Evolutionary conservation across 2,113 vertebrate genomes (phyloP).

Genomic region (Piaya cayana): DNA sequence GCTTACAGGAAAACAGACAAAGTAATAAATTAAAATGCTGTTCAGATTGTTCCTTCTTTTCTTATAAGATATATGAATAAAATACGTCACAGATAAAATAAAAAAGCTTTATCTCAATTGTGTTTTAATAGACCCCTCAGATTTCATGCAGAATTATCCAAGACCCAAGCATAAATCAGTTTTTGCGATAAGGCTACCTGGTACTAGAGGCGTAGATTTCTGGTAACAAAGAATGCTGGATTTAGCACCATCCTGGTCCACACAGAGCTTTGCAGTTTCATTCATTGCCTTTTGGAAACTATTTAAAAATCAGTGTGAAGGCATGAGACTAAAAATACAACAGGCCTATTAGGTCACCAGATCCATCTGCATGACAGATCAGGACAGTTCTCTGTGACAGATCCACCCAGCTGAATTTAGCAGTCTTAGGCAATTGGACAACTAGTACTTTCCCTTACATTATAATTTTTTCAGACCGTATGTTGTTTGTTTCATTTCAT

Average conservation of each 20-base stretch:
- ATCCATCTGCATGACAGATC: background rate
- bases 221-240: background rate
- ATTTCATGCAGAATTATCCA: constrained; percentile 6
- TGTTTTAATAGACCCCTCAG: background rate
- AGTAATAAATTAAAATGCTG: background rate
- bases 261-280: background rate
- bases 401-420: background rate
- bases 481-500: background rate
- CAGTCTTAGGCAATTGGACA: background rate
- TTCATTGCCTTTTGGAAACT: background rate
- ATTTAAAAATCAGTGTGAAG: background rate
- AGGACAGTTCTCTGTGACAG: background rate
- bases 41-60: background rate
- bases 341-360: background rate
- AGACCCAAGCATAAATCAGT: background rate
- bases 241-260: background rate
- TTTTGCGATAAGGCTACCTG: background rate
- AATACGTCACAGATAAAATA: background rate
- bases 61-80: background rate
- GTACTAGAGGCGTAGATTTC: background rate
- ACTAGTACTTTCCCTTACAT: background rate
- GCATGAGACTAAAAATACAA: background rate
- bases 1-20: background rate
- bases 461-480: background rate
- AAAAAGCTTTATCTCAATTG: background rate